Evolutionary conservation across 2,797 vertebrate genomes (phyloP).

Genomic region (Eulemur coronatus): DNA sequence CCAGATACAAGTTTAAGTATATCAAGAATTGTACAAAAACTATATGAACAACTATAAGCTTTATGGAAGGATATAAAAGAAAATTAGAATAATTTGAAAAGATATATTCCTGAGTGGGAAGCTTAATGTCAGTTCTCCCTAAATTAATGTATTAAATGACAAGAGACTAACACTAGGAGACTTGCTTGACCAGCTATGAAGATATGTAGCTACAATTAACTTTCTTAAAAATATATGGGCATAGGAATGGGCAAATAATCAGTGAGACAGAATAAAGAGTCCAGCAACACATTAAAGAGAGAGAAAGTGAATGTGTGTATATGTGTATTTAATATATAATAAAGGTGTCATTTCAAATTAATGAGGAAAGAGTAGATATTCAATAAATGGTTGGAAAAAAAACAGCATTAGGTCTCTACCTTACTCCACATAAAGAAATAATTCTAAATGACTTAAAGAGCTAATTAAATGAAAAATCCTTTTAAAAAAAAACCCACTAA

Average conservation of each 20-base stretch:
- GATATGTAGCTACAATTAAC: neutral
- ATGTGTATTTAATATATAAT: neutral
- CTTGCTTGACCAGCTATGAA: neutral
- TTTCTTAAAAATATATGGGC: neutral
- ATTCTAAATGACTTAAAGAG: neutral
- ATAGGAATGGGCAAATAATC: neutral
- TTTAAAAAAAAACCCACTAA: neutral
- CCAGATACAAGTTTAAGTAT: neutral
- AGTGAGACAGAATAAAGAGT: neutral
- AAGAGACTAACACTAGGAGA: neutral
- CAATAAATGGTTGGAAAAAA: neutral
- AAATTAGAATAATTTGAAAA: neutral
- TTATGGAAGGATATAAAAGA: neutral
- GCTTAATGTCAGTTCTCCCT: neutral
- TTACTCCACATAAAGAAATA: neutral
- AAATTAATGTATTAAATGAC: neutral
- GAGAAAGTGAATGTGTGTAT: neutral
- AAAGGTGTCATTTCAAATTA: neutral
- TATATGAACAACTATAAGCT: neutral
- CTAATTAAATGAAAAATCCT: slow-evolving; percentile 7
- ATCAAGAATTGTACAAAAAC: neutral
- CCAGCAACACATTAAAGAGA: neutral
- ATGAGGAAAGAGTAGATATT: neutral
- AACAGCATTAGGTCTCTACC: neutral
- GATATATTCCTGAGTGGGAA: neutral